Conservation (phyloP, 2,888 invertebrate genomes). For the Epistrophella euchroma region DNA sequence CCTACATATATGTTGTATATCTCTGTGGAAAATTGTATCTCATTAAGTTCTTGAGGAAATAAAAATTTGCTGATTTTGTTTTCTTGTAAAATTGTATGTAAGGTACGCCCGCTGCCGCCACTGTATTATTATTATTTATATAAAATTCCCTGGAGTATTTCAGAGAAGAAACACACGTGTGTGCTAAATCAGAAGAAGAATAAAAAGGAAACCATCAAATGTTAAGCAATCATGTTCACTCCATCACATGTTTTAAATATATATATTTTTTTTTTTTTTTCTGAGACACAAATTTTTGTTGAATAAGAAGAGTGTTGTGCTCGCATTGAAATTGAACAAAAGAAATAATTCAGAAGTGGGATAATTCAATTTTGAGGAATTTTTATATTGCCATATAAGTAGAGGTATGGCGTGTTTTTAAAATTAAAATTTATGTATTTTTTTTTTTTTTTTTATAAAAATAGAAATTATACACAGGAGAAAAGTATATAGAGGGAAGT, state of each 20-base stretch:
- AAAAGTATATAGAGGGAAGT: too few relatives aligned
- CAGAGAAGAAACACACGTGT: slow-evolving; percentile 6
- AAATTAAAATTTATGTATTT: too few relatives aligned
- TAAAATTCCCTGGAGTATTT: slow-evolving; percentile 13
- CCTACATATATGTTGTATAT: not conserved
- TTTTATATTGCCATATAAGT: not conserved
- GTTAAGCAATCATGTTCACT: slow-evolving; percentile 10
- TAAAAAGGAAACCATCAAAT: slow-evolving; percentile 22
- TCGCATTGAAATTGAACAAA: slow-evolving; percentile 18
- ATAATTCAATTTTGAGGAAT: slow-evolving; percentile 5
- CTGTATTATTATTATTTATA: not conserved
- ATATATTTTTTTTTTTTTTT: not conserved
- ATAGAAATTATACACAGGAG: too few relatives aligned
- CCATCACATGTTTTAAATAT: not conserved
- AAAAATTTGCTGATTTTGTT: slow-evolving; percentile 37
- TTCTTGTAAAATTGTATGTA: slow-evolving; percentile 22
- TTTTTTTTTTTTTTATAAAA: too few relatives aligned
- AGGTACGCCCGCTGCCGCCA: not conserved
- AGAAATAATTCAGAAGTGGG: slow-evolving; percentile 18
- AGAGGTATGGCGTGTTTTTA: not conserved
- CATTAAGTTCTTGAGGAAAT: slow-evolving; percentile 28
- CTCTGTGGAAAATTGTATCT: slow-evolving; percentile 40
- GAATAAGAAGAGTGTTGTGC: not conserved
- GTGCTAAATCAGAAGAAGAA: slow-evolving; percentile 6
- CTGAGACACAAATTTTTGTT: not conserved